Conservation (phyloP, 53 echinoderm and acorn worm species). For the Zoroaster sp. region DNA sequence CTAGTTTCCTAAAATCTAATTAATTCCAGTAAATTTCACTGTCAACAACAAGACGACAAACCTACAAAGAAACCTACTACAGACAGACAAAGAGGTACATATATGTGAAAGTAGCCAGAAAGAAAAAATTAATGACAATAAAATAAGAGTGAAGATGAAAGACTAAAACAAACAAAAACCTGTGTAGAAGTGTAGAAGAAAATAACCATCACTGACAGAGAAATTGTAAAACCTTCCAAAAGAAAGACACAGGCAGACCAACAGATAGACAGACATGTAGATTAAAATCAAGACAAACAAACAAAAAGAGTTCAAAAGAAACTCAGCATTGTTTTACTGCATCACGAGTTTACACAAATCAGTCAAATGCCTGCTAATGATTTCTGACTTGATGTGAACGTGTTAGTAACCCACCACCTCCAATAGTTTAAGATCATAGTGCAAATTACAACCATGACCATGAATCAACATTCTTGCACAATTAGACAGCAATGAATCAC, state of each 20-base stretch:
- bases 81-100: neutral
- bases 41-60: too few relatives aligned
- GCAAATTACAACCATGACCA: neutral
- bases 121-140: too few relatives aligned
- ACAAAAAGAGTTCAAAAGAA: neutral
- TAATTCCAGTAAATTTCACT: too few relatives aligned
- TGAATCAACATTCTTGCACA: neutral
- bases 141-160: neutral
- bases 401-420: neutral
- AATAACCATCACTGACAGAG: neutral
- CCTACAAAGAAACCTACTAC: too few relatives aligned
- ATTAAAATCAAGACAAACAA: too few relatives aligned
- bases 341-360: neutral
- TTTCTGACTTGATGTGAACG: neutral
- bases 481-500: neutral
- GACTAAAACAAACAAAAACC: neutral
- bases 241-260: neutral
- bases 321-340: neutral
- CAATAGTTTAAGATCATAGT: neutral
- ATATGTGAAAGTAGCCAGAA: neutral
- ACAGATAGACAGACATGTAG: neutral
- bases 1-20: too few relatives aligned
- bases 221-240: too few relatives aligned
- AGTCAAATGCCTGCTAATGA: neutral
- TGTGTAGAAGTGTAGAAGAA: neutral